Conservation (phyloP, 35 echinoderm and acorn worm genomes). For the Diadema setosum region DNA sequence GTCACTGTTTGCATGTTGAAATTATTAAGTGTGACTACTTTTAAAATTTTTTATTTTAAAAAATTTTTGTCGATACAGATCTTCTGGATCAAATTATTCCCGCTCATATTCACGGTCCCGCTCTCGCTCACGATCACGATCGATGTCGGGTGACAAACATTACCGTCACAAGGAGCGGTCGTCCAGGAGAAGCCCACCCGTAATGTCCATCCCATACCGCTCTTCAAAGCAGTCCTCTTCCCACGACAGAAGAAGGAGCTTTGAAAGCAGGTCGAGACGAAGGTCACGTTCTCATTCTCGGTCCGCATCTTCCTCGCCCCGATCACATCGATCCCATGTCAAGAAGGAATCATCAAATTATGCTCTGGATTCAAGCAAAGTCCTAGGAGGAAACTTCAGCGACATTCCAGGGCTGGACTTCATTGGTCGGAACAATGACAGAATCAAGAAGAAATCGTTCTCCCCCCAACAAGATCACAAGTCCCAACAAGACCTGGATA, state of each 20-base stretch:
- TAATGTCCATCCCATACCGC: neutral
- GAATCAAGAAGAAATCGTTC: neutral
- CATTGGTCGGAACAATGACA: neutral
- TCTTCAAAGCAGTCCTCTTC: neutral
- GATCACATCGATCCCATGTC: neutral
- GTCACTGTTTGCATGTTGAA: too few relatives aligned
- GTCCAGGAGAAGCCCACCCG: neutral
- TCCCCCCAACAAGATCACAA: neutral
- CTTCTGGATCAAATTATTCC: neutral
- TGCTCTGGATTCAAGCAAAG: neutral
- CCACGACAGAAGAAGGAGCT: neutral
- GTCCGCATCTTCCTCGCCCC: neutral
- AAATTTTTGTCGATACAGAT: neutral
- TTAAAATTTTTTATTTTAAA: too few relatives aligned
- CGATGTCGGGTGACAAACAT: neutral
- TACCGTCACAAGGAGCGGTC: neutral
- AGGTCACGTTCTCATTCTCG: neutral
- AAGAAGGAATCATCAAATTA: neutral
- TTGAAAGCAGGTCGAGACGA: neutral
- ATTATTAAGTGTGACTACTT: too few relatives aligned
- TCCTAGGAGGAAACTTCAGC: neutral
- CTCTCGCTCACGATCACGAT: neutral
- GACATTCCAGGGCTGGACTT: neutral
- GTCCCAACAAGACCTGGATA: neutral
- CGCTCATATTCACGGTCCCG: neutral